Conservation (phyloP, 2,797 vertebrate species). For the Orientallactaga sibirica region DNA sequence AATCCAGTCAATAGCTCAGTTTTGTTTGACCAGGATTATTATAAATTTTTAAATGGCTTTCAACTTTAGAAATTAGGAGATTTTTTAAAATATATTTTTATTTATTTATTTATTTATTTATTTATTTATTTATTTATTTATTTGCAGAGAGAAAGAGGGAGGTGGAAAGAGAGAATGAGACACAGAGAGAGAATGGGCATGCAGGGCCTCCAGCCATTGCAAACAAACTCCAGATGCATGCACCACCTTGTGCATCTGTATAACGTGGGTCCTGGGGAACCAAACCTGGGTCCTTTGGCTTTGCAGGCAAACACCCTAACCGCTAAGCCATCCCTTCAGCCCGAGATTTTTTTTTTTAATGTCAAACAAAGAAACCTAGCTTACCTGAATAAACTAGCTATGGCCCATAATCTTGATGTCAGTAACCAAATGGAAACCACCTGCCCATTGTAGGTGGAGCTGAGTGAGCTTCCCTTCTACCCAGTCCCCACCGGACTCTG, state of each 20-base stretch:
- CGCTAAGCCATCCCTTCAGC: no score
- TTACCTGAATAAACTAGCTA: neutral
- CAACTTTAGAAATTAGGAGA: constrained; percentile 1
- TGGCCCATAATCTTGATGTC: fast-evolving
- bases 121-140: no score
- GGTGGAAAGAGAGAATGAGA: no score
- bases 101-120: no score
- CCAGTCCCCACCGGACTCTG: neutral
- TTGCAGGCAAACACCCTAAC: no score
- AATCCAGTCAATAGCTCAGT: neutral
- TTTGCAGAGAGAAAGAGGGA: no score
- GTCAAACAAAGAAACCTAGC: neutral
- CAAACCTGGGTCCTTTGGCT: no score
- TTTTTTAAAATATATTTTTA: neutral
- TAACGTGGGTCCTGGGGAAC: no score
- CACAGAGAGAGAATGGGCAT: no score
- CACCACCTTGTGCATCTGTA: no score
- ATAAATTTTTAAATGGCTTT: constrained; percentile 6
- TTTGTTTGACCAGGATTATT: neutral
- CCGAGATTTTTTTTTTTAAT: neutral
- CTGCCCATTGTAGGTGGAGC: fast-evolving
- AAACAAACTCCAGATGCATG: no score
- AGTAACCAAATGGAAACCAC: neutral
- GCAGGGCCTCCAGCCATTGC: no score
- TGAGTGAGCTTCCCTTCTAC: neutral